Base-by-base conservation (phyloP, 1,140 invertebrate genomes). In the Heliconius nattereri region DNA sequence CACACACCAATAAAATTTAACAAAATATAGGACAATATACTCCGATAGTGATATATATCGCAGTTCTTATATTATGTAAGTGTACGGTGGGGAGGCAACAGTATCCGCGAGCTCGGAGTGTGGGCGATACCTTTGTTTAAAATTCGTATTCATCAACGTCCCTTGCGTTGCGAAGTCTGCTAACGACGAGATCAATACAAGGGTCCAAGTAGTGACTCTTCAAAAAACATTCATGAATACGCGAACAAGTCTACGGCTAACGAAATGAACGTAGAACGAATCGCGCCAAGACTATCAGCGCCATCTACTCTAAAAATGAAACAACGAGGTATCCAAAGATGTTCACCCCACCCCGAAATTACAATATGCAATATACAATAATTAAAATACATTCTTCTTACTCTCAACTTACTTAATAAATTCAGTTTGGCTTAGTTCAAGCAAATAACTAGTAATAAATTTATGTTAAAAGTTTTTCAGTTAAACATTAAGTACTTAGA, bases 361-460 rank as follows among this genome's bases (percentile, higher is more conserved):
- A 89, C 90, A 85, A 86, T 83, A 85, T 90, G 87, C 89, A 92
- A 92, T 93, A 93, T 92, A 93, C 91, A 93, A 92, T 93, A 90
- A 91, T 93, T 94, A 94, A 94, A 94, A 94, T 94, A 94, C 93
- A 93, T 89, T 94, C 92, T 94, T 91, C 93, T 94, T 94, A 94
- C 88, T 93, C 93, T 92, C 91, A 90, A 93, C 93, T 94, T 94
- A 94, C 93, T 94, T 94, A 93, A 93, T 94, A 94, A 94, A 94
- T 94, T 94, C 93, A 93, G 91, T 94, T 94, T 94, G 92, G 92
- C 93, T 94, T 94, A 89, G 83, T 93, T 89, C 91, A 94, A 94
- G 93, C 93, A 94, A 94, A 92, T 93, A 94, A 94, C 93, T 94
- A 94, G 89, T 93, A 93, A 93, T 94, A 94, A 93, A 93, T 93